These are phyloP conservation scores for Megathymus violae DNA, from an alignment of 1,140 invertebrate species.

Conservation along the genomic window DNA sequence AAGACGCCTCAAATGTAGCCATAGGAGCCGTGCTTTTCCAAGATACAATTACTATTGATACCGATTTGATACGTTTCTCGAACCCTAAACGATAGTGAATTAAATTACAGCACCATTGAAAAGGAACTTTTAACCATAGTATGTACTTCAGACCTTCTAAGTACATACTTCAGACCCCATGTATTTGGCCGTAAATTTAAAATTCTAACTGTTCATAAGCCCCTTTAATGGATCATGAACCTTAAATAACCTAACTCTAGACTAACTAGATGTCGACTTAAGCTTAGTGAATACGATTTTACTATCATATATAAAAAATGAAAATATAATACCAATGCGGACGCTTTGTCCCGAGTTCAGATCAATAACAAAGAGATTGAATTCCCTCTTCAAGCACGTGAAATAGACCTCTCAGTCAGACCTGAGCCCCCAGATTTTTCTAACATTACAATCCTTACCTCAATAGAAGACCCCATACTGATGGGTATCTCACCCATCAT, in stretches of 20 bases:
- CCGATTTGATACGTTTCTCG: slow-evolving; percentile 36
- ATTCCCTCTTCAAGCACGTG: slow-evolving; percentile 22
- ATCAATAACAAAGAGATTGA: slow-evolving; percentile 28
- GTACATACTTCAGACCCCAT: slow-evolving; percentile 30
- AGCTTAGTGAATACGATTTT: slow-evolving; percentile 34
- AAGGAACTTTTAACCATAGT: slow-evolving; percentile 37
- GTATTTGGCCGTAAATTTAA: slow-evolving; percentile 36
- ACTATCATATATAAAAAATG: slow-evolving; percentile 33
- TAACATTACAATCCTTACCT: slow-evolving; percentile 20
- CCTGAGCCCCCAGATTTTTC: slow-evolving; percentile 13
- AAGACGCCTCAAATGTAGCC: slow-evolving; percentile 38
- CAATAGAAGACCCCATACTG: slow-evolving; percentile 27
- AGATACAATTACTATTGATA: slow-evolving; percentile 30
- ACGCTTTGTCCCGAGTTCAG: slow-evolving; percentile 31
- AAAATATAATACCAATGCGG: slow-evolving; percentile 32
- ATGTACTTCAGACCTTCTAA: slow-evolving; percentile 32
- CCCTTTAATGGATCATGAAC: slow-evolving; percentile 36
- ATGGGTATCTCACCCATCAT: slow-evolving; percentile 34
- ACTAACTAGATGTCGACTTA: slow-evolving; percentile 36
- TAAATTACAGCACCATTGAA: slow-evolving; percentile 38
- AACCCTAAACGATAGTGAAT: slow-evolving; percentile 28
- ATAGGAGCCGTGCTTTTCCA: slow-evolving; percentile 36
- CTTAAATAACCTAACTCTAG: slow-evolving; percentile 30
- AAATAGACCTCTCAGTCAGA: slow-evolving; percentile 15
- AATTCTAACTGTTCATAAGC: slow-evolving; percentile 33